Evolutionary conservation across 2,113 vertebrate species (phyloP).

Genomic region (Malurus alboscapulatus): DNA sequence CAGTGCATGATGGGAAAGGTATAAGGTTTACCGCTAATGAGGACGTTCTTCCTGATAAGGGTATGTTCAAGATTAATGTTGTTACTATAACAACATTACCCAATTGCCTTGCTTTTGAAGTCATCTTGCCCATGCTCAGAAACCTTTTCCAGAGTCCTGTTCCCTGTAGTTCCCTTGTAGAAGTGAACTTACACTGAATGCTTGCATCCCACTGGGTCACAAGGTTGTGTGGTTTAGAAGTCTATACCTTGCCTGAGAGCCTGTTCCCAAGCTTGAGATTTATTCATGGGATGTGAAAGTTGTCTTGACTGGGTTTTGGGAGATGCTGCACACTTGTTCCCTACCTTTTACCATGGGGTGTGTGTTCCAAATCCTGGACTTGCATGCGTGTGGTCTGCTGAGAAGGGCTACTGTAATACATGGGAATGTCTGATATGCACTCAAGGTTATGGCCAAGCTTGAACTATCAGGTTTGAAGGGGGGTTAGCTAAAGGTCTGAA

Average conservation of each 20-base stretch:
- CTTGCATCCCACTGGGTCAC: neutral
- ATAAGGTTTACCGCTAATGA: conserved; percentile 93
- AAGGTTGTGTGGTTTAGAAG: neutral
- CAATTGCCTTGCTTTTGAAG: conserved; percentile 31
- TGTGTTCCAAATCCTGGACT: neutral
- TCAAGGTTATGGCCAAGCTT: neutral
- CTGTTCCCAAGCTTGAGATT: neutral
- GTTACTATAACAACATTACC: conserved; percentile 59
- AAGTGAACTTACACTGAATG: neutral
- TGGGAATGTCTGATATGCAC: neutral
- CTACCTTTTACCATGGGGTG: neutral
- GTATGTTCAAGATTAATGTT: conserved; percentile 80
- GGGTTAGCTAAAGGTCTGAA: neutral
- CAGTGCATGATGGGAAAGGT: conserved; percentile 98
- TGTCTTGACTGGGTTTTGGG: neutral
- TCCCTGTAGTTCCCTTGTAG: neutral
- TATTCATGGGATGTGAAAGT: neutral
- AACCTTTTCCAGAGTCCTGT: conserved; percentile 1
- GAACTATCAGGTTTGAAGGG: neutral
- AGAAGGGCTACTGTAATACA: neutral
- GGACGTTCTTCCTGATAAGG: conserved; percentile 90
- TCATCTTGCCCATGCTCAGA: conserved; percentile 4
- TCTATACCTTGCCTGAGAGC: neutral
- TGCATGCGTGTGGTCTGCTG: neutral
- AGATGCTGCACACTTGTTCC: neutral